Percentiles rank a stretch among this genome's conserved stretches.
Evolutionary conservation across 2,888 invertebrate species (phyloP).

Genomic region (Drosophila conformis): DNA sequence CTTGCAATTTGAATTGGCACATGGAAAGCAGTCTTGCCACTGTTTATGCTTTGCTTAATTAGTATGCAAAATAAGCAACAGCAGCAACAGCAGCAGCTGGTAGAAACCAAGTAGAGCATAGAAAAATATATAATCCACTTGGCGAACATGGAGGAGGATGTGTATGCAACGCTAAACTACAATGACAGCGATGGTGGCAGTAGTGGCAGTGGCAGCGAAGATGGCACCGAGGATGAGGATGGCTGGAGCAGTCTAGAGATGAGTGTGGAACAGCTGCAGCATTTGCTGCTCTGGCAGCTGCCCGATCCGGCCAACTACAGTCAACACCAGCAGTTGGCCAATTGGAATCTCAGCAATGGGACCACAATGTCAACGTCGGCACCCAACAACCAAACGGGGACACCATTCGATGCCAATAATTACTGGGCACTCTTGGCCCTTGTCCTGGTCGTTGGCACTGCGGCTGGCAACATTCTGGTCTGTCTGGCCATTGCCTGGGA

Average conservation of each 20-base stretch:
- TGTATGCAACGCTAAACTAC: constrained; percentile 68
- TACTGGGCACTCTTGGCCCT: constrained; percentile 94
- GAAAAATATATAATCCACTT: constrained; percentile 7
- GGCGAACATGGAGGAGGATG: constrained; percentile 78
- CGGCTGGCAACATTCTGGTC: constrained; percentile 96
- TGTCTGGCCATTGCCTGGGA: constrained; percentile 97
- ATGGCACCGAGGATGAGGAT: constrained; percentile 42
- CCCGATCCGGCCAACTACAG: constrained; percentile 31
- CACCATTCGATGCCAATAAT: constrained; percentile 86
- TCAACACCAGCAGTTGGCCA: constrained; percentile 23
- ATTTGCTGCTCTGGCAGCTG: constrained; percentile 52
- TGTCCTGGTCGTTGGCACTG: constrained; percentile 92
- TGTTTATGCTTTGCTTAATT: constrained; percentile 65
- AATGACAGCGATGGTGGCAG: constrained; percentile 48
- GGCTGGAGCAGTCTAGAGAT: constrained; percentile 50
- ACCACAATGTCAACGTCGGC: constrained; percentile 24
- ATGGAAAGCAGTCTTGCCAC: constrained; percentile 22
- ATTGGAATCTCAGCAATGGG: constrained; percentile 53
- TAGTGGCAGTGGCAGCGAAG: constrained; percentile 30
- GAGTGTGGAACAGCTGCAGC: constrained; percentile 54
- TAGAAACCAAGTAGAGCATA: constrained; percentile 12
- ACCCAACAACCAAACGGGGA: constrained; percentile 4
- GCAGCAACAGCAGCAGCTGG: constrained; percentile 1
- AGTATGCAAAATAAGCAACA: constrained; percentile 46
- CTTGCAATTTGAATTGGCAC: constrained; percentile 53